Conservation (phyloP, 2,113 vertebrate species). For the Seriola dumerili region DNA sequence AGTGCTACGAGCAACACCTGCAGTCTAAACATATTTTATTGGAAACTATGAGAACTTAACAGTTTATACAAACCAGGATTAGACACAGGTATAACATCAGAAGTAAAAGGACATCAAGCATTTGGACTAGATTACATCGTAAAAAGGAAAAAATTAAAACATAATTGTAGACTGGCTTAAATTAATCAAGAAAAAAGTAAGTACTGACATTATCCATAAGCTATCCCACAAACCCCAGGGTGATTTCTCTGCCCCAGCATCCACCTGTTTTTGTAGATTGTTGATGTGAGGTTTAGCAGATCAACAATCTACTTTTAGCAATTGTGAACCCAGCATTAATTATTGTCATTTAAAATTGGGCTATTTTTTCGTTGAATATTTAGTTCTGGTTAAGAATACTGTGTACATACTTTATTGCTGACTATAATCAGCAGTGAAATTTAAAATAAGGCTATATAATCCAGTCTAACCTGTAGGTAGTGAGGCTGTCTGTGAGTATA, state of each 20-base stretch:
- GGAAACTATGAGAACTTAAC: slow-evolving; percentile 39
- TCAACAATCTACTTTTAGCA: background rate
- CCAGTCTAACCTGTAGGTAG: no score
- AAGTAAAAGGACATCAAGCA: slow-evolving; percentile 24
- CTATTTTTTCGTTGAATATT: background rate
- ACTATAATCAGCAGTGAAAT: background rate
- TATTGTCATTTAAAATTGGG: background rate
- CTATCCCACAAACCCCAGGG: no score
- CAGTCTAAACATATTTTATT: slow-evolving; percentile 63
- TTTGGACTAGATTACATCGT: slow-evolving; percentile 27
- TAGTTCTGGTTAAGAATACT: background rate
- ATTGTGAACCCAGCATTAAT: background rate
- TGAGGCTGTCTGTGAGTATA: background rate
- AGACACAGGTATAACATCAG: slow-evolving; percentile 47
- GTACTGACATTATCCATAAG: background rate
- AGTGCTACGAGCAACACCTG: slow-evolving; percentile 19
- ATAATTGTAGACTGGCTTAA: background rate
- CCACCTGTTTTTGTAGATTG: background rate
- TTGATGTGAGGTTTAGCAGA: background rate
- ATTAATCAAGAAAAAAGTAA: background rate
- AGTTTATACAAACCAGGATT: slow-evolving; percentile 44
- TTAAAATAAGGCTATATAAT: background rate
- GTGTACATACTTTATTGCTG: background rate
- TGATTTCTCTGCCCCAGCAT: background rate
- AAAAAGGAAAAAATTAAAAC: slow-evolving; percentile 6